Percentiles rank a stretch among this genome's conserved stretches.
phyloP scores from a whole-genome alignment of 1,140 invertebrate species.

The Drosophila bifasciata region DNA sequence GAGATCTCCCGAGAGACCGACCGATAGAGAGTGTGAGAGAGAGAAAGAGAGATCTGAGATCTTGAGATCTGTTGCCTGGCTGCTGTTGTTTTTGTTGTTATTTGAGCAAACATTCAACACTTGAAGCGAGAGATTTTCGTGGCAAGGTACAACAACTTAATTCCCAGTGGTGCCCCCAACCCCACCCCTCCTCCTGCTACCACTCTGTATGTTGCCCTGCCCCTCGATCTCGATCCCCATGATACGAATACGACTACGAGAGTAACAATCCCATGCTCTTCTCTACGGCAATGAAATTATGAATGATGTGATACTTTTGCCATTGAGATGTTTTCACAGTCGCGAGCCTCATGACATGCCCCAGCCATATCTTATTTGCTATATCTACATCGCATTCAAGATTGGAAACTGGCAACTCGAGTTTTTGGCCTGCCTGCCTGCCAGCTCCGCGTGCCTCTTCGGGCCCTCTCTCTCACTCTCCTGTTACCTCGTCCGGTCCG shows the following conservation, averaged over 20 bases:
- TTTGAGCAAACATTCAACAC: constrained; percentile 82
- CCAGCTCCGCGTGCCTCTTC: not conserved
- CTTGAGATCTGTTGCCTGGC: constrained; percentile 46
- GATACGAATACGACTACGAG: too few relatives aligned
- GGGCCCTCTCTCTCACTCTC: too few relatives aligned
- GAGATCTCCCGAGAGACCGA: constrained; percentile 53
- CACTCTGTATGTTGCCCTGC: not conserved
- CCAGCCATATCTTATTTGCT: constrained; percentile 81
- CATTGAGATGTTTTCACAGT: constrained; percentile 83
- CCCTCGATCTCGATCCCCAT: constrained; percentile 6
- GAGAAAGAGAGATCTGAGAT: constrained; percentile 58
- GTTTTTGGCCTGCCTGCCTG: constrained; percentile 13
- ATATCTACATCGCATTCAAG: constrained; percentile 72
- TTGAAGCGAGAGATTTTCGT: constrained; percentile 81
- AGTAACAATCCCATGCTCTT: constrained; percentile 17
- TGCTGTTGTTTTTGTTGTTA: constrained; percentile 69
- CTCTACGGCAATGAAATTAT: constrained; percentile 77
- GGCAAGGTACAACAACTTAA: constrained; percentile 80
- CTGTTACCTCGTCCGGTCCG: too few relatives aligned
- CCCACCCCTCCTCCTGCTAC: not conserved
- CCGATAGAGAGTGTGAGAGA: constrained; percentile 33
- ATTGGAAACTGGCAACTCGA: constrained; percentile 50
- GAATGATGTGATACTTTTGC: constrained; percentile 84
- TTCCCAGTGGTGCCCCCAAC: constrained; percentile 31
- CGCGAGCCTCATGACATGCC: constrained; percentile 76